Evolutionary conservation across 2,113 vertebrate genomes (phyloP).

Genomic region (Chlamydotis undulata): DNA sequence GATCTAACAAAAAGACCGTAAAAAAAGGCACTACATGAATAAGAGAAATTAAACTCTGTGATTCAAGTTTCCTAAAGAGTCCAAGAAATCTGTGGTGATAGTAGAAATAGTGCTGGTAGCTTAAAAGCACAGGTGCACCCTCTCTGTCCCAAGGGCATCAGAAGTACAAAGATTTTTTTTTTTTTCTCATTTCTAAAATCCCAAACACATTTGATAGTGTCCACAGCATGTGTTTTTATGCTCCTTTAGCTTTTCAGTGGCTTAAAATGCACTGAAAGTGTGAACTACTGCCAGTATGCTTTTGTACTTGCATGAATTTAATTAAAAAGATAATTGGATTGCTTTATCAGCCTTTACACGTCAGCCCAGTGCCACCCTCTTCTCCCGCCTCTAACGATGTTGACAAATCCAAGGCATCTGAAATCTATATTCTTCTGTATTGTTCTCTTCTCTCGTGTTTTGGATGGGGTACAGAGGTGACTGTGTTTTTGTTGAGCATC

Average conservation of each 20-base stretch:
- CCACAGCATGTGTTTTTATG: background rate
- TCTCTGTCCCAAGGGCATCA: background rate
- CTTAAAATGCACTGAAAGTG: background rate
- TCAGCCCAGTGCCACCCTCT: background rate
- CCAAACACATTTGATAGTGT: background rate
- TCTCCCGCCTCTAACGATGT: background rate
- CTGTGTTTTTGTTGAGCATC: background rate
- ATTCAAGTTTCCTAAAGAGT: background rate
- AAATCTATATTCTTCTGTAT: background rate
- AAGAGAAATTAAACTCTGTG: background rate
- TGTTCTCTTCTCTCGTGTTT: background rate
- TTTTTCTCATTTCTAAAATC: background rate
- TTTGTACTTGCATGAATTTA: conserved; percentile 24
- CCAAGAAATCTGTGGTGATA: background rate
- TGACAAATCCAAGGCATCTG: background rate
- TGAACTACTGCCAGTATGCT: background rate
- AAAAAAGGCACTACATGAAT: background rate
- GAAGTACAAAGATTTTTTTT: background rate
- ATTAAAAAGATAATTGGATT: conserved; percentile 55
- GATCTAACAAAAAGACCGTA: background rate
- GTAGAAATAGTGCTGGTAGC: background rate
- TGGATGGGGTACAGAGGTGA: background rate
- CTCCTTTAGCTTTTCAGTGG: background rate
- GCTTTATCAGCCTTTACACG: background rate
- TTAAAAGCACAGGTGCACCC: rapidly evolving